Evolutionary conservation across 2,113 vertebrate genomes (phyloP), one percentile per base, ranked within the genome.

Genomic region (Lepus europaeus): DNA sequence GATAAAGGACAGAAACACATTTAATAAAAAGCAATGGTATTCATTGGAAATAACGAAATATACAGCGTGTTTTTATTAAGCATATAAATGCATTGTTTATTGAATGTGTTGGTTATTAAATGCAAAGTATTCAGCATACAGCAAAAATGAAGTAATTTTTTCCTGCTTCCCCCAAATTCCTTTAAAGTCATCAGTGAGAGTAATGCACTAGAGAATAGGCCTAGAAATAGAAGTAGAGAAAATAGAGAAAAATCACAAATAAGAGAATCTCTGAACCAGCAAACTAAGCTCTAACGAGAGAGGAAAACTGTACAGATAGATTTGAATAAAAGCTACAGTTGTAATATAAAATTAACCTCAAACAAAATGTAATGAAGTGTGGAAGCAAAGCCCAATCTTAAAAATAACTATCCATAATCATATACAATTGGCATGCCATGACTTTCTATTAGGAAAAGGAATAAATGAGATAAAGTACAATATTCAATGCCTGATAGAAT

Each of bases 331-430:
- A 81, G 95, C 56, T 90, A 88, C 36, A 92, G 10, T 95, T 89
- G 2, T 90, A 97, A 90, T 27, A 94, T 72, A 97, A 97, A 95
- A 82, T 64, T 97, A 98, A 96, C 73, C 39, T 98, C 53, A 95
- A 82, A 29, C 9, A 98, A 95, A 97, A 31, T 92, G 73, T 95
- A 97, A 98, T 97, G 97, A 98, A 98, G 8, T 70, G 3, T 87
- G 95, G 74, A 98, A 14, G 68, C 53, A 98, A 98, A 95, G 95
- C 63, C 59, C 72, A 90, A 69, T 96, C 97, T 88, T 69, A 92
- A 95, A 98, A 98, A 97, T 98, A 98, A 89, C 82, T 95, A 61
- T 95, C 73, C 80, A 56, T 96, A 97, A 97, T 97, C 64, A 92
- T 91, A 97, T 72, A 95, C 91, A 97, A 98, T 97, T 96, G 95